Percentiles rank a stretch among this genome's conserved stretches.
Conservation (phyloP, 1,140 invertebrate genomes). For the Potamilus streckersoni region DNA sequence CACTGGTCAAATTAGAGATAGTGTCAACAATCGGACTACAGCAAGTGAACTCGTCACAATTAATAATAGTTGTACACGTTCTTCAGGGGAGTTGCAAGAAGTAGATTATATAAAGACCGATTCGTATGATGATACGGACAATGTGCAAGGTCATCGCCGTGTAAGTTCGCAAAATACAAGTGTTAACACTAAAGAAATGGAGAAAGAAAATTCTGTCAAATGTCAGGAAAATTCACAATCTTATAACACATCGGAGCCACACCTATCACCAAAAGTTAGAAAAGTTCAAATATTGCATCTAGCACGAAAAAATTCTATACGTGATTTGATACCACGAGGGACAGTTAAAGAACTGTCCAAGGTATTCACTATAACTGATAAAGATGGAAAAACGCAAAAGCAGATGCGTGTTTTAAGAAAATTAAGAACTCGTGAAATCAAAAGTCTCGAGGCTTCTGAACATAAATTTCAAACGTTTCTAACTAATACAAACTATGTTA, state of each 20-base stretch:
- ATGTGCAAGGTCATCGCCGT: not conserved
- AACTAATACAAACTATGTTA: conserved; percentile 20
- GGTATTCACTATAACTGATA: conserved; percentile 12
- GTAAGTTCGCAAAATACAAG: not conserved
- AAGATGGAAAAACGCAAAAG: not conserved
- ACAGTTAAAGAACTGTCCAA: conserved; percentile 20
- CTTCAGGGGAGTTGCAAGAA: conserved; percentile 15
- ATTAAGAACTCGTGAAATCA: not conserved
- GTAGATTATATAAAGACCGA: conserved; percentile 17
- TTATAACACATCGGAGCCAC: not conserved
- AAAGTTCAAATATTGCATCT: conserved; percentile 5
- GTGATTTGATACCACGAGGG: conserved; percentile 16
- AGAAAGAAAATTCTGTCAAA: not conserved
- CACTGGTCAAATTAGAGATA: conserved; percentile 5
- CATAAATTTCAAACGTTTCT: conserved; percentile 1
- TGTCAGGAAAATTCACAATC: not conserved
- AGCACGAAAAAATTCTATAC: conserved; percentile 6
- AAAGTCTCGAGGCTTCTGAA: not conserved
- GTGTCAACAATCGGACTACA: conserved; percentile 18
- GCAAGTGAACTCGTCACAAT: conserved; percentile 17
- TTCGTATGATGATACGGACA: conserved; percentile 11
- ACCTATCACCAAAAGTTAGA: not conserved
- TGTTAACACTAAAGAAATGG: not conserved
- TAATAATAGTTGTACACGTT: not conserved
- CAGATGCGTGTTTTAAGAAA: not conserved